Percentiles rank a stretch among this genome's conserved stretches.
Evolutionary conservation across 2,888 invertebrate species (phyloP).

Genomic region (Agrilus mali): DNA sequence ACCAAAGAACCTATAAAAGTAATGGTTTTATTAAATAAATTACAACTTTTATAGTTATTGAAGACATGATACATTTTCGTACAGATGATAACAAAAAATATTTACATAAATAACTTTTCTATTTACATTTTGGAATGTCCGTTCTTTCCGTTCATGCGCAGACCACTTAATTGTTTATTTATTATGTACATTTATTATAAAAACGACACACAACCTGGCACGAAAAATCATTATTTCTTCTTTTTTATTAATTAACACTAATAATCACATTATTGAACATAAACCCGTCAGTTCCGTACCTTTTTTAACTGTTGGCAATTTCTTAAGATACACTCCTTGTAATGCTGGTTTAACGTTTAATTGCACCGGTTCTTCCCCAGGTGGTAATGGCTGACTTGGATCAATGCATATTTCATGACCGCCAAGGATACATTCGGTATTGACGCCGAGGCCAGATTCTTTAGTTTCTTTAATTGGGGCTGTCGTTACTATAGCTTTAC

Average conservation of each 20-base stretch:
- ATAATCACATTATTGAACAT: constrained; percentile 72
- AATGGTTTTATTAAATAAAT: too few species aligned
- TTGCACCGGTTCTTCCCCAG: constrained; percentile 41
- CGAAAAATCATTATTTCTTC: too few species aligned
- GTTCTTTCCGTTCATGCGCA: too few species aligned
- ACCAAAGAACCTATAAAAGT: too few species aligned
- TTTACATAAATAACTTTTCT: too few species aligned
- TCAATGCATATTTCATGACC: constrained; percentile 16
- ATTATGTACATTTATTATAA: too few species aligned
- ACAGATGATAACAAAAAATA: too few species aligned
- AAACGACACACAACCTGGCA: too few species aligned
- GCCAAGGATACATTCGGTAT: constrained; percentile 5
- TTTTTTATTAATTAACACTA: constrained; percentile 3
- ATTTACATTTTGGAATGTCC: too few species aligned
- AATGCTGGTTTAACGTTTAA: constrained; percentile 53
- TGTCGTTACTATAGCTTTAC: constrained; percentile 47
- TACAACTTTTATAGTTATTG: too few species aligned
- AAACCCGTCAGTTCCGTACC: constrained; percentile 75
- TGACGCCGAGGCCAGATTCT: constrained; percentile 7
- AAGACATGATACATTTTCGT: too few species aligned
- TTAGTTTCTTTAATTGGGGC: constrained; percentile 31
- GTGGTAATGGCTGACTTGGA: constrained; percentile 42
- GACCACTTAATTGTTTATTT: too few species aligned
- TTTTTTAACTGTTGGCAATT: constrained; percentile 56
- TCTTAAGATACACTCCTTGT: constrained; percentile 51